phyloP scores from a whole-genome alignment of 2,797 vertebrate genomes.

The Monodelphis domestica region DNA sequence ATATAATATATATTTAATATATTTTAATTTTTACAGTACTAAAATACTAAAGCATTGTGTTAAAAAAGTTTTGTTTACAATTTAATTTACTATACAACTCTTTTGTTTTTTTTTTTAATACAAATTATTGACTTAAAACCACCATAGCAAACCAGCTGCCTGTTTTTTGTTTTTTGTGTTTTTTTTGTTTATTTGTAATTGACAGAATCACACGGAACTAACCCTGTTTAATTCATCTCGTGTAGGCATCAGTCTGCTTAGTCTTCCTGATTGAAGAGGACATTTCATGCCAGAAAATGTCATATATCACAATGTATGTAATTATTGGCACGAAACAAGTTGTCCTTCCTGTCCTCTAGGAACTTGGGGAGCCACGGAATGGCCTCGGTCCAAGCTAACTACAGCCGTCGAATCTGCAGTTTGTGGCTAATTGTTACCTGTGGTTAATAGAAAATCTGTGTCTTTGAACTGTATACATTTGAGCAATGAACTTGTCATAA shows the following conservation, averaged over 20 bases:
- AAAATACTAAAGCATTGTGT: conserved; percentile 94
- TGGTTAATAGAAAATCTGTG: conserved; percentile 81
- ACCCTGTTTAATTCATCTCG: conserved; percentile 92
- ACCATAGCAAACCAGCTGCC: conserved; percentile 98
- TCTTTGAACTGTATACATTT: conserved; percentile 80
- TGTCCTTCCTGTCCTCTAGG: conserved; percentile 72
- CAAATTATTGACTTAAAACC: conserved; percentile 94
- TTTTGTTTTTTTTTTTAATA: conserved; percentile 88
- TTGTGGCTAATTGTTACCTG: conserved; percentile 80
- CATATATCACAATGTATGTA: conserved; percentile 77
- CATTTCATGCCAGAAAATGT: conserved; percentile 76
- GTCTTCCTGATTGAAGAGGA: conserved; percentile 80
- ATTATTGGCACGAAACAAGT: conserved; percentile 77
- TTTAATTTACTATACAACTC: conserved; percentile 99
- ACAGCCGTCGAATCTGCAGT: conserved; percentile 74
- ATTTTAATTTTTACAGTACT: conserved; percentile 94
- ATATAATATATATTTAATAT: conserved; percentile 74
- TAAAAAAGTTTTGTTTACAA: conserved; percentile 90
- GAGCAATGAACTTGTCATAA: conserved; percentile 83
- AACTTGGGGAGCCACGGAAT: conserved; percentile 61
- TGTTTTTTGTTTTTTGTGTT: no score
- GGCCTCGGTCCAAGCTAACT: conserved; percentile 76
- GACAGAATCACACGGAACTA: conserved; percentile 88
- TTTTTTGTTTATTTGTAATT: conserved; percentile 75
- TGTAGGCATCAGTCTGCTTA: conserved; percentile 81